Base-by-base conservation (phyloP, 2,888 invertebrate species). In the Corythucha ciliata region DNA sequence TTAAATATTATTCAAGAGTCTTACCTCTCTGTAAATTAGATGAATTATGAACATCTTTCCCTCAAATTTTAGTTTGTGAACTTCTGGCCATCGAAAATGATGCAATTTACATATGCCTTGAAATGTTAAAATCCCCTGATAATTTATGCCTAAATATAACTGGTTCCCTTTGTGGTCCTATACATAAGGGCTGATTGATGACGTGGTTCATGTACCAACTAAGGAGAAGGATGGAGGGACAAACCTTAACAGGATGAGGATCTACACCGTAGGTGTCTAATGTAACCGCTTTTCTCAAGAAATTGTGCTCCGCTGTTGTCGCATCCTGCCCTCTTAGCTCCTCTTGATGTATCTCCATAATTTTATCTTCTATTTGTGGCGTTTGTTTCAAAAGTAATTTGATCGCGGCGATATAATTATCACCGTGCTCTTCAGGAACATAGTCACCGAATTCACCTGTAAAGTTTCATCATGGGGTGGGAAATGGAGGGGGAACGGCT, bases 31-130 rank as follows among this genome's bases (percentile, higher is more conserved):
- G 66, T 90, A 86, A 64, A 86, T 86, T 54, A 93, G 76, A 69
- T 94, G 93, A 48, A 93, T 86, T 60, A 94, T 92, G 66, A 97
- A 93, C 89, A 96, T 94, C 71, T 93, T 88, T 20, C 94, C 93
- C 67, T 94, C 92, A 66, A 91, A 97, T 69, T 96, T 94, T 61
- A 96, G 85, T 70, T 93, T 93, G 65, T 89, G 87, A 45, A 97
- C 86, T 68, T 94, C 92, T 55, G 79, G 80, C 97, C 97, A 97
- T 65, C 88, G 86, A 72, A 94, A 94, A 68, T 93, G 91, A 67
- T 94, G 87, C 3, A 89, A 88, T 68, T 92, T 86, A 62, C 87
- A 78, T 62, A 87, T 89, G 39, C 90, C 90, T 70, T 93, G 90
- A 71, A 93, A 94, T 45, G 93, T 92, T 61, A 93, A 78, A 60